Evolutionary conservation across 2,797 vertebrate genomes (phyloP).

Genomic region (Nasua narica): DNA sequence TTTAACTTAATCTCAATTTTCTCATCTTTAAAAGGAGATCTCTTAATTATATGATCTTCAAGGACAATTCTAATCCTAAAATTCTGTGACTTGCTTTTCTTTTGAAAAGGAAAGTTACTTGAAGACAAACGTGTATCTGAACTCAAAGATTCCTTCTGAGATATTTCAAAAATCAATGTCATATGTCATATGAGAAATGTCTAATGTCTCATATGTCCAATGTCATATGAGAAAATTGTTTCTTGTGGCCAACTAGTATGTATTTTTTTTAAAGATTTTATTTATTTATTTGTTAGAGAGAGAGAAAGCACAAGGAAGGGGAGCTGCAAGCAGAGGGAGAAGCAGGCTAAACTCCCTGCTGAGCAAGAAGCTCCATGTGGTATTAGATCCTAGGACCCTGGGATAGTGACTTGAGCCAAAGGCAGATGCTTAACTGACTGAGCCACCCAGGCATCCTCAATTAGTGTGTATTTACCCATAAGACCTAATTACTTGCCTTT

Average conservation of each 20-base stretch:
- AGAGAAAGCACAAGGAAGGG: too few relatives aligned
- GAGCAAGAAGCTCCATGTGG: too few relatives aligned
- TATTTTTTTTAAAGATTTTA: too few relatives aligned
- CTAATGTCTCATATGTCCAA: neutral
- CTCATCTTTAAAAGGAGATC: neutral
- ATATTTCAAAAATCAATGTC: neutral
- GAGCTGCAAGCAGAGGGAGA: too few relatives aligned
- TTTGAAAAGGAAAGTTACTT: neutral
- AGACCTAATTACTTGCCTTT: neutral
- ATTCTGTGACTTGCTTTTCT: neutral
- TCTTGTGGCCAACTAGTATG: neutral
- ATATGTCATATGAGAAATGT: neutral
- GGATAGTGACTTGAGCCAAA: too few relatives aligned
- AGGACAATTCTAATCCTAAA: neutral
- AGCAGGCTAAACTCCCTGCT: too few relatives aligned
- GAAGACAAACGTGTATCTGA: too few relatives aligned
- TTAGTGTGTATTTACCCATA: neutral
- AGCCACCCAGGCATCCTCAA: neutral
- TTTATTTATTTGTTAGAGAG: too few relatives aligned
- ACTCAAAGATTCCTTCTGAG: neutral
- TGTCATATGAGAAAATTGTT: neutral
- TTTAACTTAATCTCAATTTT: neutral
- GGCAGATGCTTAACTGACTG: too few relatives aligned
- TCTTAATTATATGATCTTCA: neutral
- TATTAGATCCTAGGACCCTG: too few relatives aligned